A percentile compares a stretch with the other conserved stretches of the same genome.
Conservation (phyloP, 2,113 vertebrate species). For the Canis aureus region DNA sequence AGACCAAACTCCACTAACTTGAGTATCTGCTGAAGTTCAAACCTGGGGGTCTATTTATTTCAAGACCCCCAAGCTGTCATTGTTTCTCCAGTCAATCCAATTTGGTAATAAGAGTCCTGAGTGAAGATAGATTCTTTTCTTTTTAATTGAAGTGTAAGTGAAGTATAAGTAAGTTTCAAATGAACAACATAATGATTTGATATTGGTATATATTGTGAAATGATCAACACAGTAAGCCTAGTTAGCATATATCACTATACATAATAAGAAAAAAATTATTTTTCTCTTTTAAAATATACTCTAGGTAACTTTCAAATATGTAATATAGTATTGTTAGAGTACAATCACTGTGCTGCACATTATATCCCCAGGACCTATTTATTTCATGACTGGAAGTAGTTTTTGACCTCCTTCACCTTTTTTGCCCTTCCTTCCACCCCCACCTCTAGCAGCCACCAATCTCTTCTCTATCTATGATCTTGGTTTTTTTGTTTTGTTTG, state of each 20-base stretch:
- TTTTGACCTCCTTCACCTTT: background rate
- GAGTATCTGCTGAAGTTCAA: background rate
- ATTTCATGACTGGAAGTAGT: background rate
- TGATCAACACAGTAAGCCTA: background rate
- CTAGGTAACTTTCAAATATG: background rate
- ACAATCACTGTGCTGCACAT: background rate
- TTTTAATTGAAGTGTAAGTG: background rate
- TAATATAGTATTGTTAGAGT: background rate
- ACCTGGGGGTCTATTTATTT: background rate
- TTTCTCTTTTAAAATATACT: background rate
- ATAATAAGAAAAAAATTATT: background rate
- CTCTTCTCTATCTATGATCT: background rate
- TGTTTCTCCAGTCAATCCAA: background rate
- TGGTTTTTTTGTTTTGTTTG: background rate
- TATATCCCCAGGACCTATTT: background rate
- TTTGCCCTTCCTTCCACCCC: background rate
- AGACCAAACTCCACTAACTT: background rate
- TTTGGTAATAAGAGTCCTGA: background rate
- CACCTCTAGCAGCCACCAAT: background rate
- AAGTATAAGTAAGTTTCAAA: background rate
- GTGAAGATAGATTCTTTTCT: background rate
- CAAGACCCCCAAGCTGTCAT: background rate
- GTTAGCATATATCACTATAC: background rate
- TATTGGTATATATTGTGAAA: background rate
- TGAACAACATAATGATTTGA: background rate